Evolutionary conservation across 2,113 vertebrate species (phyloP).

Genomic region (Trinectes maculatus): DNA sequence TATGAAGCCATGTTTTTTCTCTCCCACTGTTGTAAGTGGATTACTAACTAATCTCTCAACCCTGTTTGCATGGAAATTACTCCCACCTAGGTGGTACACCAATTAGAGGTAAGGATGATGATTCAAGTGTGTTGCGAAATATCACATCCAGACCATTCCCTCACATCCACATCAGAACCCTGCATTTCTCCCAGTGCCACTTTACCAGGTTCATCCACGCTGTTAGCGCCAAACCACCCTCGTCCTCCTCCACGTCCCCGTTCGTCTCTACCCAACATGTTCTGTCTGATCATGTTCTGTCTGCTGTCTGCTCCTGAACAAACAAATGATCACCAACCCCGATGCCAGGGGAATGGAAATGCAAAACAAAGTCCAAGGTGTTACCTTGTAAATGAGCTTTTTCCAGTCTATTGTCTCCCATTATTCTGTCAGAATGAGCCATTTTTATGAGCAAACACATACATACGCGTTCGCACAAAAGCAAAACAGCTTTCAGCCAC

Average conservation of each 20-base stretch:
- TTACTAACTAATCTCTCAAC: conserved; percentile 86
- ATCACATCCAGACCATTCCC: conserved; percentile 74
- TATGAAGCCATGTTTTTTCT: conserved; percentile 62
- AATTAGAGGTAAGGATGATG: conserved; percentile 99
- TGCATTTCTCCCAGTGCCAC: conserved; percentile 67
- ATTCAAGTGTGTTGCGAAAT: conserved; percentile 79
- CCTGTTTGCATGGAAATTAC: conserved; percentile 98
- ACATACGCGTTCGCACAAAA: conserved; percentile 11
- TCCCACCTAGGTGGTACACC: conserved; percentile 97
- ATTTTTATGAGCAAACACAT: background rate
- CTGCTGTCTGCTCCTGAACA: conserved; percentile 60
- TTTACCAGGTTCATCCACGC: conserved; percentile 65
- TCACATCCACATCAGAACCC: conserved; percentile 79
- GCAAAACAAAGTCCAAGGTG: conserved; percentile 28
- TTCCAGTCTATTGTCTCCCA: conserved; percentile 7
- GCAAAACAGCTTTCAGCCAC: background rate
- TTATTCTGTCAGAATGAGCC: background rate
- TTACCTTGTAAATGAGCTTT: conserved; percentile 36
- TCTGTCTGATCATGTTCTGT: conserved; percentile 56
- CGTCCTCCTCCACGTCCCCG: conserved; percentile 54
- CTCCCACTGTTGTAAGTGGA: conserved; percentile 66
- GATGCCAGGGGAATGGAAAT: conserved; percentile 35
- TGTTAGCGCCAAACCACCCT: conserved; percentile 56
- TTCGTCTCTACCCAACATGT: conserved; percentile 38
- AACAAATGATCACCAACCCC: conserved; percentile 75